Evolutionary conservation across 2,113 vertebrate genomes (phyloP).

Genomic region (Cyphomyrus plagiostoma): DNA sequence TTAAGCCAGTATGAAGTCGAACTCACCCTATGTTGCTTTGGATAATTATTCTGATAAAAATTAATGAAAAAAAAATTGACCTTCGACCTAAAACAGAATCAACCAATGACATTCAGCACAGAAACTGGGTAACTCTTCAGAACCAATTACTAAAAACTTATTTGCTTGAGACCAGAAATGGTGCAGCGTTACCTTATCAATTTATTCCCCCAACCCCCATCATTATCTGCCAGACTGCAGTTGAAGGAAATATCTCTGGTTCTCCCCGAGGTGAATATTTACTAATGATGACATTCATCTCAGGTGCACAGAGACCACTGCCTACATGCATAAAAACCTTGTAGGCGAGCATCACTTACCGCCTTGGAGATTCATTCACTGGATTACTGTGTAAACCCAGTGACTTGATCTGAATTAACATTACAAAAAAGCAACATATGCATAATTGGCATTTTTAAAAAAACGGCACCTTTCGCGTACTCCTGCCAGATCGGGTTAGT

Average conservation of each 20-base stretch:
- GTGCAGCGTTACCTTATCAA: background rate
- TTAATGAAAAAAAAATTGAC: background rate
- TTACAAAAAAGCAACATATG: slow-evolving; percentile 1
- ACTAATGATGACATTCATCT: slow-evolving; percentile 1
- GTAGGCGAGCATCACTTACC: background rate
- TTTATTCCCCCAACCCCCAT: background rate
- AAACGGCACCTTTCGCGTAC: background rate
- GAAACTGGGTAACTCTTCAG: background rate
- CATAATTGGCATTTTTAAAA: background rate
- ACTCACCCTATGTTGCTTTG: background rate
- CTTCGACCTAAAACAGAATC: background rate
- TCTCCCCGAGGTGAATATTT: background rate
- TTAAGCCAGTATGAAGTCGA: no score
- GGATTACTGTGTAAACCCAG: background rate
- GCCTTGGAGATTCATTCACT: background rate
- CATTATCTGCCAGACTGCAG: background rate
- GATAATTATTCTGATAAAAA: background rate
- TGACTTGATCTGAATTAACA: background rate
- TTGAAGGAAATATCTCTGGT: background rate
- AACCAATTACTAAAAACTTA: background rate
- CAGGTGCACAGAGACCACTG: background rate
- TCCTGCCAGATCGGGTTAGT: background rate
- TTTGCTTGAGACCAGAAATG: background rate
- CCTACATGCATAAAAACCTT: background rate
- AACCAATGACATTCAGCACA: background rate